Base-by-base conservation (phyloP, 1,140 invertebrate genomes). In the Ectropis grisescens region DNA sequence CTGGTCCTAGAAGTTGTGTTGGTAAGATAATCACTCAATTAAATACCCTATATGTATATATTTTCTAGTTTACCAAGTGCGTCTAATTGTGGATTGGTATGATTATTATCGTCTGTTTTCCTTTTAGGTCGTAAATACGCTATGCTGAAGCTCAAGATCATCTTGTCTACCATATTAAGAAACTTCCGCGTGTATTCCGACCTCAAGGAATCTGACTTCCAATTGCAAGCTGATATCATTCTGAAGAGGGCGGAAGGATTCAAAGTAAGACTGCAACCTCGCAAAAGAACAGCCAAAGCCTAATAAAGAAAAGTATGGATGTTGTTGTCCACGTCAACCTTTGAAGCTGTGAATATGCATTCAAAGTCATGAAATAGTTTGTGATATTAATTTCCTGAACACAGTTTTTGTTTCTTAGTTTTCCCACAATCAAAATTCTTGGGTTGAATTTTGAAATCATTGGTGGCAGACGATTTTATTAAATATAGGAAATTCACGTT, bases 71-170 rank as follows among this genome's bases (percentile, higher is more conserved):
- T n/a, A n/a, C n/a, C n/a, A n/a, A n/a, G n/a, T n/a, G n/a, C n/a
- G n/a, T n/a, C n/a, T n/a, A n/a, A n/a, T n/a, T n/a, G n/a, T n/a
- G n/a, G n/a, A n/a, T n/a, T n/a, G n/a, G n/a, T n/a, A n/a, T n/a
- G n/a, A n/a, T n/a, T n/a, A n/a, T n/a, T n/a, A n/a, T n/a, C n/a
- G n/a, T n/a, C n/a, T 41, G 11, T 42, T 38, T 46, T 37, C 33
- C 23, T 51, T 35, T 11, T 50, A 91, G 92, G 93, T 41, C 92
- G 93, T 46, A 94, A 93, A 80, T 97, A 96, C 79, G 95, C 95
- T 2, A 89, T 93, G 87, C 82, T 95, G 42, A 95, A 97, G 69
- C 84, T 93, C 43, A 96, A 96, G 80, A 90, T 94, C 27, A 85
- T 96, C 10, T 83, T 98, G 2, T 92, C 95, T 0, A 94, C 92